Evolutionary conservation across 1,140 invertebrate species (phyloP).

Genomic region (Choristoneura fumiferana): DNA sequence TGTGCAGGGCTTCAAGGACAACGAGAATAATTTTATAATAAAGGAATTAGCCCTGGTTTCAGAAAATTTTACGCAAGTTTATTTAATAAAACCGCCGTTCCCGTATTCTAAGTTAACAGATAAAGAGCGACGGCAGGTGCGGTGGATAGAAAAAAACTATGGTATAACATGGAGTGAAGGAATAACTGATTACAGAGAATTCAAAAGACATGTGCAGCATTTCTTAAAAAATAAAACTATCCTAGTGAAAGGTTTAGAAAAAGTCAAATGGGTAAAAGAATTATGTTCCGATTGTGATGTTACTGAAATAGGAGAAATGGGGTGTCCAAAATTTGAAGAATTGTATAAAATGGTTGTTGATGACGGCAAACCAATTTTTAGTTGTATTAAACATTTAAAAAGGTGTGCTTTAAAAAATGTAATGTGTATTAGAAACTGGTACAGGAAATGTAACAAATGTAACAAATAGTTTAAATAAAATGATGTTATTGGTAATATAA

Average conservation of each 20-base stretch:
- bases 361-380: background rate
- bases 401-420: background rate
- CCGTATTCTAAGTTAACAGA: background rate
- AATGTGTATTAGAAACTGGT: background rate
- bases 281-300: conserved; percentile 5
- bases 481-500: too few species aligned
- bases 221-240: conserved; percentile 15
- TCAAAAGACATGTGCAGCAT: conserved; percentile 15
- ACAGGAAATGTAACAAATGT: too few species aligned
- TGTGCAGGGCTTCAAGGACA: conserved; percentile 23
- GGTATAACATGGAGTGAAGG: conserved; percentile 16
- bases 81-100: background rate
- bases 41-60: conserved; percentile 22
- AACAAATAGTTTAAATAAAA: too few species aligned
- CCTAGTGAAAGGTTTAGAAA: conserved; percentile 14
- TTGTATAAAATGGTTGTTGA: background rate
- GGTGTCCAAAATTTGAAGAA: background rate
- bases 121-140: conserved; percentile 9
- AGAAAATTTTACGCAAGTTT: conserved; percentile 1
- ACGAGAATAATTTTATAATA: conserved; percentile 22
- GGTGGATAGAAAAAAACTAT: conserved; percentile 15
- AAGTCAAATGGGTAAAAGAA: conserved; percentile 6
- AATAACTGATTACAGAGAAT: conserved; percentile 17
- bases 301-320: background rate
- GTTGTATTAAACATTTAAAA: background rate